Evolutionary conservation across 2,797 vertebrate species (phyloP).

Genomic region (Chloroceryle inda): DNA sequence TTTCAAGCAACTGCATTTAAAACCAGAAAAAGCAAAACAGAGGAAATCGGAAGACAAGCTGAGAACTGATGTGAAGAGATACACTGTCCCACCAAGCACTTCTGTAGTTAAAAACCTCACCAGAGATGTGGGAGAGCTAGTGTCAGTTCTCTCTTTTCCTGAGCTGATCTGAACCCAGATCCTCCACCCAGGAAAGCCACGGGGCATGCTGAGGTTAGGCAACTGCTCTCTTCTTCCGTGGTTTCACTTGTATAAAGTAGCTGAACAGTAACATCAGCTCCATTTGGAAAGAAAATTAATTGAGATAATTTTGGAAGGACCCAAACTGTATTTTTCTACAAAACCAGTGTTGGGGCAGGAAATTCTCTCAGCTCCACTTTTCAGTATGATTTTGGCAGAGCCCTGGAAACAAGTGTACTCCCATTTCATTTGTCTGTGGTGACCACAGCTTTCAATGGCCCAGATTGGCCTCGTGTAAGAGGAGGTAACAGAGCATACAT

Average conservation of each 20-base stretch:
- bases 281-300: background rate
- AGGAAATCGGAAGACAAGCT: background rate
- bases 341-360: background rate
- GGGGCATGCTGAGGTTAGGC: background rate
- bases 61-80: background rate
- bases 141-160: background rate
- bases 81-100: background rate
- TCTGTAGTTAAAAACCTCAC: background rate
- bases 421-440: background rate
- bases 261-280: background rate
- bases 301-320: background rate
- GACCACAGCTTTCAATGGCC: background rate
- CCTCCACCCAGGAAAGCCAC: conserved; percentile 20
- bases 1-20: background rate
- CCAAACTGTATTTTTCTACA: background rate
- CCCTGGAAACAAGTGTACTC: background rate
- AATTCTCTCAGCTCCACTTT: background rate
- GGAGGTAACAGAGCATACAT: background rate
- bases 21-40: background rate
- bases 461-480: background rate
- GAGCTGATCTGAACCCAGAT: background rate
- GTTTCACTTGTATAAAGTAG: background rate
- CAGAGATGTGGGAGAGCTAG: background rate
- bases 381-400: background rate
- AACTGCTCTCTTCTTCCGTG: background rate